Base-by-base conservation (phyloP, 2,888 invertebrate genomes). In the Pyrrhosoma nymphula region DNA sequence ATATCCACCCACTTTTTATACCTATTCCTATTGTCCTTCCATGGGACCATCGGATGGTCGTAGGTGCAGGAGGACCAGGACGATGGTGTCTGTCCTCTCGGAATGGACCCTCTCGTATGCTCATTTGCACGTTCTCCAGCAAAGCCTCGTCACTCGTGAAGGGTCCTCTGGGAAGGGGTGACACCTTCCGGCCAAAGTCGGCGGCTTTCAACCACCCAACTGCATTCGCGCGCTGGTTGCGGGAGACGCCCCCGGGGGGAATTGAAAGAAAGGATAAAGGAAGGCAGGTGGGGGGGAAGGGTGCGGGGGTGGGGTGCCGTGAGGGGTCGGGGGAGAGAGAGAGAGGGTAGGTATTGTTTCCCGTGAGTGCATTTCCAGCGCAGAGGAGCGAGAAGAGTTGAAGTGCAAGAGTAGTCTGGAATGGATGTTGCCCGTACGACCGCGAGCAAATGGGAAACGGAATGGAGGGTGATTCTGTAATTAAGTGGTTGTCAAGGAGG, bases 391-490 rank as follows among this genome's bases (percentile, higher is more conserved):
- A 16, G 18, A 69, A 69, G 82, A 26, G 26, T 23, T 26, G 14
- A n/a, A 26, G 89, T 89, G 88, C 26, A 39, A 18, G 39, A 88
- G 88, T 89, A n/a, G 18, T 89, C 18, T 56, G 89, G 89, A 55
- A 55, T 55, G 89, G 56, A 55, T 55, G 23, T 16, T n/a, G 89
- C 23, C n/a, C n/a, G 16, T 35, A 56, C 30, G 89, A n/a, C 56
- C n/a, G 14, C 56, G 89, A 55, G 56, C 10, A 56, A 89, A 89
- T 89, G 89, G 56, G 89, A 89, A 89, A 89, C 55, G 89, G 55
- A 89, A 89, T 89, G 47, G 89, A 69, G 20, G 88, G 88, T 88
- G 88, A 26, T n/a, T 89, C 56, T 23, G 89, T 89, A 89, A 89
- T 89, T 89, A 89, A 89, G 89, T 89, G 55, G 26, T 56, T 89